These are phyloP conservation scores for Gymnocephalus cernua DNA, from an alignment of 2,113 vertebrate species.

Conservation along the genomic window DNA sequence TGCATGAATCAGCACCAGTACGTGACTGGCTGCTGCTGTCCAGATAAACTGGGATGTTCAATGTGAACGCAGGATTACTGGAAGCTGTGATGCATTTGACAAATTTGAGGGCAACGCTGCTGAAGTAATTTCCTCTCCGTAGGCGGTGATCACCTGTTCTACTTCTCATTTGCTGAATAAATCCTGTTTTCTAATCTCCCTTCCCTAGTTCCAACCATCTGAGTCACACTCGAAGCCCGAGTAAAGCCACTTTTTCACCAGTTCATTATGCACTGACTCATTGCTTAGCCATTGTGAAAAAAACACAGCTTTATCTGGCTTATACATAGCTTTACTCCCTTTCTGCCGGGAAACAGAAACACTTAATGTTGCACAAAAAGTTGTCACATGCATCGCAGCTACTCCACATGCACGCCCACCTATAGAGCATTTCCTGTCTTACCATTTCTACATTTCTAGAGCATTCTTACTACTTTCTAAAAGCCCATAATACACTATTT, in stretches of 20 bases:
- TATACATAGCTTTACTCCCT: background rate
- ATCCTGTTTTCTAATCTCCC: background rate
- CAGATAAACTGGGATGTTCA: conserved; percentile 7
- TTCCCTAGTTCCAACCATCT: background rate
- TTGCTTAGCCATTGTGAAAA: background rate
- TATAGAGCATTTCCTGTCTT: conserved; percentile 18
- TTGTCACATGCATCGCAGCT: conserved; percentile 12
- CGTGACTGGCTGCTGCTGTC: background rate
- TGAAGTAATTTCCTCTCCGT: background rate
- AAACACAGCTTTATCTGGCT: background rate
- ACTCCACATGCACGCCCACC: background rate
- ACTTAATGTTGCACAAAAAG: conserved; percentile 19
- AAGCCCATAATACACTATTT: background rate
- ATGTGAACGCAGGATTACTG: conserved; percentile 1
- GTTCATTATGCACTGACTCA: conserved; percentile 33
- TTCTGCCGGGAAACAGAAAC: conserved; percentile 2
- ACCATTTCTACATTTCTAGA: conserved; percentile 26
- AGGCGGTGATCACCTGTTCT: background rate
- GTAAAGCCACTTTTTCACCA: background rate
- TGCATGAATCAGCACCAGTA: background rate
- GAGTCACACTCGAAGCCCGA: conserved; percentile 30
- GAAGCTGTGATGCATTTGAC: conserved; percentile 12
- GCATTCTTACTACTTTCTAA: conserved; percentile 26
- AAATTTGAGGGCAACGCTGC: background rate
- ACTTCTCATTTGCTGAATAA: background rate